These are phyloP conservation scores for Pandion haliaetus DNA, from an alignment of 2,113 vertebrate species.

Conservation along the genomic window DNA sequence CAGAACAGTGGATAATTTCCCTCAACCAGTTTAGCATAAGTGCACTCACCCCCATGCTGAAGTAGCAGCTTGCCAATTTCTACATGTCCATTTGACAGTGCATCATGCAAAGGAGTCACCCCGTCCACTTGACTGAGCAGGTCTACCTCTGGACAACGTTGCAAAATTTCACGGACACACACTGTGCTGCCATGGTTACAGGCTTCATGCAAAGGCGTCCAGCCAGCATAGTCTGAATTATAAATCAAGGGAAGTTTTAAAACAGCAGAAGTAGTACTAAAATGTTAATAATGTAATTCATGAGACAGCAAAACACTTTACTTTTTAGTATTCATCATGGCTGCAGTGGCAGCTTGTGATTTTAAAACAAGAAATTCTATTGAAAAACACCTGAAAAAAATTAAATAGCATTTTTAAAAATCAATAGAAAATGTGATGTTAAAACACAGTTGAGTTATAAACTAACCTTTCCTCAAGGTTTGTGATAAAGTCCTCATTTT, in stretches of 20 bases:
- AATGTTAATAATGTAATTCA: slow-evolving; percentile 14
- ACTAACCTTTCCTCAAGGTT: background rate
- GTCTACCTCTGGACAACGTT: slow-evolving; percentile 83
- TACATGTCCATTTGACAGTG: slow-evolving; percentile 86
- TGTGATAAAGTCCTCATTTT: background rate
- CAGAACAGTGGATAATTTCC: slow-evolving; percentile 42
- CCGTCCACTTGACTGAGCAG: slow-evolving; percentile 88
- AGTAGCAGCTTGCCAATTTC: slow-evolving; percentile 91
- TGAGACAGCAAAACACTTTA: background rate
- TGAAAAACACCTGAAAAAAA: background rate
- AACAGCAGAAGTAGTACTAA: slow-evolving; percentile 60
- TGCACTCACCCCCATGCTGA: slow-evolving; percentile 84
- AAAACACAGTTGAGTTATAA: background rate
- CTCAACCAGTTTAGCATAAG: slow-evolving; percentile 59
- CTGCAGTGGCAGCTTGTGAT: background rate
- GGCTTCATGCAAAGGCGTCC: slow-evolving; percentile 97
- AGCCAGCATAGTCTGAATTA: slow-evolving; percentile 92
- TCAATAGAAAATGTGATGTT: background rate
- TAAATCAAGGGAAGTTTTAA: slow-evolving; percentile 81
- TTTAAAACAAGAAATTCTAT: background rate
- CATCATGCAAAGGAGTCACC: slow-evolving; percentile 92
- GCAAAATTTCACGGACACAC: slow-evolving; percentile 90
- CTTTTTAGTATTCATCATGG: background rate
- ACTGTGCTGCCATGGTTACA: slow-evolving; percentile 94
- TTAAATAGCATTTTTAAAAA: background rate